Conservation (phyloP, 2,113 vertebrate species). For the Anser brachyrhynchus region DNA sequence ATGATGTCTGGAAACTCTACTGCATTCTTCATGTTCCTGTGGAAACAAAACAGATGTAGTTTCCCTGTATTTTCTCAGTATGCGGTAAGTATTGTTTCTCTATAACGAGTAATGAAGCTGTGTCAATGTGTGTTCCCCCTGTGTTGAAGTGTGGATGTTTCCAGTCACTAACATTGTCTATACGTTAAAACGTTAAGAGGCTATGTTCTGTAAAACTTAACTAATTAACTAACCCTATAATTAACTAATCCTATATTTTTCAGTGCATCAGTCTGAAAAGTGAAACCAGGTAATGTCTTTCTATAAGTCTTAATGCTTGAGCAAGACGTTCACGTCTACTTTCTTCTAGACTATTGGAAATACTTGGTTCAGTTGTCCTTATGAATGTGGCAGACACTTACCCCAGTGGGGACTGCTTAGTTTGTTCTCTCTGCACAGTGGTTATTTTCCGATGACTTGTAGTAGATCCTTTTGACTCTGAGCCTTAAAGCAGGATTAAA, state of each 20-base stretch:
- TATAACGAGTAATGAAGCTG: not conserved
- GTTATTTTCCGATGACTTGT: not conserved
- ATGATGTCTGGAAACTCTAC: not conserved
- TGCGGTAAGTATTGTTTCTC: not conserved
- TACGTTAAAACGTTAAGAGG: not conserved
- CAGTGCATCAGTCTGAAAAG: not conserved
- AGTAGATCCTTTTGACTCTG: not conserved
- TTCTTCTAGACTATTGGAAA: not conserved
- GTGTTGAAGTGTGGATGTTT: not conserved
- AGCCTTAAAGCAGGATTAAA: conserved; percentile 18
- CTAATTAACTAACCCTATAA: not conserved
- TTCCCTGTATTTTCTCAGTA: accelerated
- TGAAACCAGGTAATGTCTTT: not conserved
- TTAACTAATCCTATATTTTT: not conserved
- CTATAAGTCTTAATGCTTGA: not conserved
- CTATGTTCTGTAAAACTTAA: not conserved
- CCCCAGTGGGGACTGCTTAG: not conserved
- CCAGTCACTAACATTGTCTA: not conserved
- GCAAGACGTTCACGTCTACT: accelerated
- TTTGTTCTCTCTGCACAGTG: not conserved
- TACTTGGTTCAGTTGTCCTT: not conserved
- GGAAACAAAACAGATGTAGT: not conserved
- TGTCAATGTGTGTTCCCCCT: accelerated
- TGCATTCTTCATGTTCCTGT: accelerated
- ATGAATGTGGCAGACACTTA: not conserved